These are phyloP conservation scores for Erpornis zantholeuca DNA, from an alignment of 2,113 vertebrate genomes.

Conservation along the genomic window DNA sequence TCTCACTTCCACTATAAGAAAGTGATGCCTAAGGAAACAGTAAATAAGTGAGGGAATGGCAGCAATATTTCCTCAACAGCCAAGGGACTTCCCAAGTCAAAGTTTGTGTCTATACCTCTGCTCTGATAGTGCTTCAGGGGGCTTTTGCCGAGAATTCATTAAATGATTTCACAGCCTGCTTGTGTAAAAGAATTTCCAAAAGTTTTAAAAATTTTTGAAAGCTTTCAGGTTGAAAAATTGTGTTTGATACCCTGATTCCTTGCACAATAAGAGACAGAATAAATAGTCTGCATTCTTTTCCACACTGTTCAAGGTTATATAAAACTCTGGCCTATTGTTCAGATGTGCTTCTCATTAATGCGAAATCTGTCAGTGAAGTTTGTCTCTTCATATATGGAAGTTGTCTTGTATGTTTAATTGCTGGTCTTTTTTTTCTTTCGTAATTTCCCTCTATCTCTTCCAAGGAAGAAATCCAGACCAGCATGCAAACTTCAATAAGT, in stretches of 20 bases:
- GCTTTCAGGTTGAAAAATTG: neutral
- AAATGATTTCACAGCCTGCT: neutral
- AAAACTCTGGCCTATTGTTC: neutral
- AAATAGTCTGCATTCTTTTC: neutral
- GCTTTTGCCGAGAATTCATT: neutral
- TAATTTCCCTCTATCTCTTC: neutral
- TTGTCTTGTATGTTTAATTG: neutral
- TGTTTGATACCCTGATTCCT: neutral
- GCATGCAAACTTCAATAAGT: fast-evolving
- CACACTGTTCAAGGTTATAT: neutral
- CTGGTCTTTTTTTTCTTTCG: neutral
- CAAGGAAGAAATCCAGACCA: neutral
- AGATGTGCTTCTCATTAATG: fast-evolving
- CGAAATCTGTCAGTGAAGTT: neutral
- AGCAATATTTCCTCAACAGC: neutral
- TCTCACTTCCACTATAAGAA: neutral
- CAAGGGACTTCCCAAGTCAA: neutral
- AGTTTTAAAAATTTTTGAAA: neutral
- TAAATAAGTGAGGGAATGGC: neutral
- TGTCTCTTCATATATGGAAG: neutral
- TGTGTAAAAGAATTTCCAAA: neutral
- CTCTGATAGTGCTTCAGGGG: neutral
- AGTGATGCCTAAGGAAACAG: neutral
- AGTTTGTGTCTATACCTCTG: neutral
- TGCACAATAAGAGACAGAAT: neutral